Conservation (phyloP, 1,140 invertebrate species). For the Brachionus asplanchnoidis region DNA sequence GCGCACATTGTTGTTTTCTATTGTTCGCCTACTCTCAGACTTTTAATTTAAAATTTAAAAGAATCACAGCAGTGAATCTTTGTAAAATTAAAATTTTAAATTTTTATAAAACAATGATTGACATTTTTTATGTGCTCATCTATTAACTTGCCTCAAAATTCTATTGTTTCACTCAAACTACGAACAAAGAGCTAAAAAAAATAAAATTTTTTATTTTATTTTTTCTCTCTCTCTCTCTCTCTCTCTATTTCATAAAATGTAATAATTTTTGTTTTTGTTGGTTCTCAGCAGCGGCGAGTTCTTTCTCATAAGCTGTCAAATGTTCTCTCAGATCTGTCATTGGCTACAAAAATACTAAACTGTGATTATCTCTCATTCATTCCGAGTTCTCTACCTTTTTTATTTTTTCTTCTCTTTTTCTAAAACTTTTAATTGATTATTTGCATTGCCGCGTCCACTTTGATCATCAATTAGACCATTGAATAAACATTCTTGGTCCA, state of each 20-base stretch:
- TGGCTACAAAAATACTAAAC: slow-evolving; percentile 6
- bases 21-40: background rate
- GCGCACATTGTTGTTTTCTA: slow-evolving; percentile 5
- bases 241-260: background rate
- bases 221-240: too few species aligned
- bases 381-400: background rate
- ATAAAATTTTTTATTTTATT: background rate
- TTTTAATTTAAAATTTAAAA: slow-evolving; percentile 6
- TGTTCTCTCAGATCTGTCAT: background rate
- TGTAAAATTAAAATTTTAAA: background rate
- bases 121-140: slow-evolving; percentile 19
- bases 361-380: background rate
- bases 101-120: slow-evolving; percentile 28
- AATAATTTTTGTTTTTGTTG: slow-evolving; percentile 31
- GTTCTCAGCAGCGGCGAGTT: background rate
- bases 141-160: background rate
- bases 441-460: background rate
- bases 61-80: slow-evolving; percentile 33
- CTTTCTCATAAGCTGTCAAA: background rate
- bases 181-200: background rate
- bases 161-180: background rate
- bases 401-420: background rate
- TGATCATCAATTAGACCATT: slow-evolving; percentile 21
- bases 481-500: background rate
- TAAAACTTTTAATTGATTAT: slow-evolving; percentile 33